Conservation (phyloP, 2,888 invertebrate genomes). For the Schizotus pectinicornis region DNA sequence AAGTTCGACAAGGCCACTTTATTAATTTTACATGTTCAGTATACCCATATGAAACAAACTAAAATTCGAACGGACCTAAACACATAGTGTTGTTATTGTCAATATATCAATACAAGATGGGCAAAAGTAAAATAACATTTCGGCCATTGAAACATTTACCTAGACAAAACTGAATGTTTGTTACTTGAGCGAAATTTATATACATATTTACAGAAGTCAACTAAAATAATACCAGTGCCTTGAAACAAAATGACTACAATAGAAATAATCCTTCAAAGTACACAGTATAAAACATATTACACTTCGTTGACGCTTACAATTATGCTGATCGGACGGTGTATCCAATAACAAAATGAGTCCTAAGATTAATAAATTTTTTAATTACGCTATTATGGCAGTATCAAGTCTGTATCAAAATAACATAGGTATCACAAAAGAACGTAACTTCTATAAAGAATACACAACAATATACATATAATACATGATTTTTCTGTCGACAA, state of each 20-base stretch:
- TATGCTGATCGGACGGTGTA: slow-evolving; percentile 26
- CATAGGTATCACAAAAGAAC: slow-evolving; percentile 21
- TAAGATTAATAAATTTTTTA: slow-evolving; percentile 12
- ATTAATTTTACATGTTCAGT: slow-evolving; percentile 36
- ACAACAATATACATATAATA: slow-evolving; percentile 27
- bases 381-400: slow-evolving; percentile 16
- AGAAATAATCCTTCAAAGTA: neutral
- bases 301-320: slow-evolving; percentile 19
- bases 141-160: slow-evolving; percentile 14
- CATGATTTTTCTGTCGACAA: slow-evolving; percentile 24
- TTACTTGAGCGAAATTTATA: slow-evolving; percentile 40
- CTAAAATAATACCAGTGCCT: slow-evolving; percentile 9
- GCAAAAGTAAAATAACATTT: slow-evolving; percentile 19
- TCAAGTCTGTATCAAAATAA: slow-evolving; percentile 14
- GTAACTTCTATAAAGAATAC: slow-evolving; percentile 8
- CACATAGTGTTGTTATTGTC: slow-evolving; percentile 28
- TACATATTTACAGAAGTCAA: slow-evolving; percentile 41
- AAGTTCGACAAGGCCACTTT: slow-evolving; percentile 49
- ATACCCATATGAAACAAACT: slow-evolving; percentile 17
- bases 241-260: slow-evolving; percentile 2
- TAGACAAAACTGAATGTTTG: slow-evolving; percentile 9
- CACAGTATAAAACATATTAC: slow-evolving; percentile 9
- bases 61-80: slow-evolving; percentile 12
- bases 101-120: slow-evolving; percentile 27
- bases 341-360: slow-evolving; percentile 18